These are phyloP conservation scores for Deilephila elpenor DNA, from an alignment of 2,888 invertebrate species.

Conservation along the genomic window DNA sequence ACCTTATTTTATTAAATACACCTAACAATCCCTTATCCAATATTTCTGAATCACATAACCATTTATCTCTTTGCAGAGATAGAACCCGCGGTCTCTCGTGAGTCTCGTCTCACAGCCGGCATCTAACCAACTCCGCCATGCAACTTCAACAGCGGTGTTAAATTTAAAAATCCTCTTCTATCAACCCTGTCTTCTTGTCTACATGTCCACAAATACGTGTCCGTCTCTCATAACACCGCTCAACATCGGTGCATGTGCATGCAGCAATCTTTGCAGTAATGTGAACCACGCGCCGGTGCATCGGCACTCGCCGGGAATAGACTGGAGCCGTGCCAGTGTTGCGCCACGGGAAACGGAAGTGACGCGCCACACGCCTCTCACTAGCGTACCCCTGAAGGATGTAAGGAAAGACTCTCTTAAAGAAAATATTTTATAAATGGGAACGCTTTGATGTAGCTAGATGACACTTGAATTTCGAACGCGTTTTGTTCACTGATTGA, in stretches of 20 bases:
- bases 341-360: slow-evolving; percentile 63
- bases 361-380: slow-evolving; percentile 45
- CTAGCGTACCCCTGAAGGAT: neutral
- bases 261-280: slow-evolving; percentile 31
- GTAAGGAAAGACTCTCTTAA: neutral
- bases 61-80: no score
- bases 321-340: slow-evolving; percentile 61
- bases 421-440: no score
- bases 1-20: no score
- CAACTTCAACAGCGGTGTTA: no score
- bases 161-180: neutral
- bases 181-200: neutral
- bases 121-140: no score
- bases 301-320: slow-evolving; percentile 55
- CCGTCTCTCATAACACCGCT: neutral
- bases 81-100: no score
- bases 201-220: neutral
- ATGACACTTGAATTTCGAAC: no score
- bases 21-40: no score
- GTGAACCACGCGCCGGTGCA: slow-evolving; percentile 33
- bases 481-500: no score
- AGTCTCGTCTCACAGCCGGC: no score
- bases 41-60: no score
- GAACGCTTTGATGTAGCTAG: no score
- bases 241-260: slow-evolving; percentile 7